Conservation (phyloP, 2,113 vertebrate species). For the Pavo muticus region DNA sequence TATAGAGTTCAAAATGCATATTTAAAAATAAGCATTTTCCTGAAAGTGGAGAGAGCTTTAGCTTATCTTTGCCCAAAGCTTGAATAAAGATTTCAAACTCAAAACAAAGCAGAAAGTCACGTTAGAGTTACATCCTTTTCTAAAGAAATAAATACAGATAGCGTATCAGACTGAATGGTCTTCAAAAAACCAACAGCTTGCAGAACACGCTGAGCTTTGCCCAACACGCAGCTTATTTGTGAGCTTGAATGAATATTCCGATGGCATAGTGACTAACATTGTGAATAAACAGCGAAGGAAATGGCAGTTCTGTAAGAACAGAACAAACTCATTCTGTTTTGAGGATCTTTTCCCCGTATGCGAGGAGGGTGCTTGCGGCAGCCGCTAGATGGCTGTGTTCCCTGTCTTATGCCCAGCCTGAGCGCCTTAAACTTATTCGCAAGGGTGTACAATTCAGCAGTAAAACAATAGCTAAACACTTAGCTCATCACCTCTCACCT, state of each 20-base stretch:
- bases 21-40: not conserved
- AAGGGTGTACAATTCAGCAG: not conserved
- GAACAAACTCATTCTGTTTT: not conserved
- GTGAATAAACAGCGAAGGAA: accelerated
- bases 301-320: not conserved
- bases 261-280: not conserved
- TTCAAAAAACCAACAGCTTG: accelerated
- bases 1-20: not conserved
- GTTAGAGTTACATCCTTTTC: not conserved
- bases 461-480: not conserved
- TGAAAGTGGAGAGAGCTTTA: not conserved
- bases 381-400: not conserved
- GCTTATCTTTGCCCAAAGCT: not conserved
- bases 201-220: accelerated
- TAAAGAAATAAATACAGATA: not conserved
- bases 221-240: accelerated
- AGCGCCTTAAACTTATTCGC: not conserved
- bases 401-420: not conserved
- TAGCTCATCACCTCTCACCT: not conserved
- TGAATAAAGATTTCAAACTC: not conserved
- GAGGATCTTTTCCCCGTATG: not conserved
- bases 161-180: accelerated
- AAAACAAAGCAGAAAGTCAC: not conserved
- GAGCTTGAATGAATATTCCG: not conserved
- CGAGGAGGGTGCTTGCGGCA: not conserved